Percentiles rank a stretch among this genome's conserved stretches.
Conservation (phyloP, 2,797 vertebrate species). For the Chiloscyllium punctatum region DNA sequence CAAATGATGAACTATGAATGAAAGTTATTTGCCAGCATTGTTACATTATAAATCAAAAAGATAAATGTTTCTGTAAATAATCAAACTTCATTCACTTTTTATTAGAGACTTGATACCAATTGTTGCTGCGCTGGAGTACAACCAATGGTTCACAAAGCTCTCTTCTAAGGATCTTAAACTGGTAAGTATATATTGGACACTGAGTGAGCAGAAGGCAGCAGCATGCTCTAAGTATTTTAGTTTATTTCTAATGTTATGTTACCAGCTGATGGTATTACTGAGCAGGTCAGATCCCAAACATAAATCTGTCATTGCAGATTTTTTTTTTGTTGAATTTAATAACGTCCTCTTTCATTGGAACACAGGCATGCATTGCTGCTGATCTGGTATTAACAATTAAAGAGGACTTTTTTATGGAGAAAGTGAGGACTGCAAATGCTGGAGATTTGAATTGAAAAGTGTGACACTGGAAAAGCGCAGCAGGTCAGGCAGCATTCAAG, state of each 20-base stretch:
- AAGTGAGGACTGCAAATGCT: too few relatives aligned
- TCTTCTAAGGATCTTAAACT: conserved; percentile 91
- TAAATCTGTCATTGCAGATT: too few relatives aligned
- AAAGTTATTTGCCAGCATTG: background rate
- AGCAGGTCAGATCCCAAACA: too few relatives aligned
- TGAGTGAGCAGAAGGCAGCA: background rate
- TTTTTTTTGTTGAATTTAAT: too few relatives aligned
- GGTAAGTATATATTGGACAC: conserved; percentile 61
- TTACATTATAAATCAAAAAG: background rate
- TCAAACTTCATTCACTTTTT: conserved; percentile 42
- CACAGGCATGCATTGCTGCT: too few relatives aligned
- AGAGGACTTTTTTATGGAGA: too few relatives aligned
- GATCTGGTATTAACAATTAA: too few relatives aligned
- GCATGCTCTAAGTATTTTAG: background rate
- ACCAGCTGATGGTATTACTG: too few relatives aligned
- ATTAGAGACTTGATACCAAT: conserved; percentile 92
- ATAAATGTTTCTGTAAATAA: background rate
- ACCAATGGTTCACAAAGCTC: conserved; percentile 96
- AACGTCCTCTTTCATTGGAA: too few relatives aligned
- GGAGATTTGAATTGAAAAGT: too few relatives aligned
- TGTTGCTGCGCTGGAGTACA: conserved; percentile 89
- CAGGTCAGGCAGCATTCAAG: too few relatives aligned
- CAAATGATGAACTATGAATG: background rate
- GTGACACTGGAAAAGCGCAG: too few relatives aligned
- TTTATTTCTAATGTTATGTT: background rate